Conservation (phyloP, 2,797 vertebrate species). For the Triplophysa bombifrons region DNA sequence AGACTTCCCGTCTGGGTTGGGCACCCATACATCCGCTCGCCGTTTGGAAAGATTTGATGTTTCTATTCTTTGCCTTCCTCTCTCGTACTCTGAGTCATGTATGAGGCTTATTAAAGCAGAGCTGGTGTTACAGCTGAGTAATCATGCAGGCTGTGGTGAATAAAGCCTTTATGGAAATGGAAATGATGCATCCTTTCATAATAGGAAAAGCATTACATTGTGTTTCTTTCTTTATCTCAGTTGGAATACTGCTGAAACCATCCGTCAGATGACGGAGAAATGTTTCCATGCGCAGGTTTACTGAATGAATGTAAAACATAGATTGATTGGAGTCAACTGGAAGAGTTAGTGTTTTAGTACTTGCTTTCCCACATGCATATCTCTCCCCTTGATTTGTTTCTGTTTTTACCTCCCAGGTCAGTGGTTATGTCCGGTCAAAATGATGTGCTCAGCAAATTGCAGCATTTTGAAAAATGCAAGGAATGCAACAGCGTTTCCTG, state of each 20-base stretch:
- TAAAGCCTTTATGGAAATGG: conserved; percentile 25
- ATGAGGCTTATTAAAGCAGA: conserved; percentile 29
- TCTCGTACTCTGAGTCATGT: conserved; percentile 38
- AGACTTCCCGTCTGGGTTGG: conserved; percentile 41
- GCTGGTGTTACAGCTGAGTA: conserved; percentile 43
- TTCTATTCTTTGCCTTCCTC: conserved; percentile 50
- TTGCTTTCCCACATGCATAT: background rate
- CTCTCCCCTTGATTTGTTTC: conserved; percentile 24
- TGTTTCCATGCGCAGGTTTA: conserved; percentile 22
- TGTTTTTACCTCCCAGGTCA: conserved; percentile 42
- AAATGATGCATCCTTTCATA: conserved; percentile 31
- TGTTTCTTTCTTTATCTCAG: background rate
- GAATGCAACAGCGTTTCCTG: conserved; percentile 64
- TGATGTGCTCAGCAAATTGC: conserved; percentile 58
- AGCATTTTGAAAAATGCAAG: conserved; percentile 60
- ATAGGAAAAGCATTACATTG: conserved; percentile 2
- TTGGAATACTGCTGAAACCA: background rate
- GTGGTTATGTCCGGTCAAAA: conserved; percentile 55
- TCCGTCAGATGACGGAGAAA: conserved; percentile 8
- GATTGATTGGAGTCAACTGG: conserved; percentile 17
- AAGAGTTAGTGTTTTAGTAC: conserved; percentile 1
- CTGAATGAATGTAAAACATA: conserved; percentile 6
- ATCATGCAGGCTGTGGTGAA: conserved; percentile 37
- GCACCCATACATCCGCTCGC: conserved; percentile 21
- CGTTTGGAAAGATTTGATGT: conserved; percentile 39